Percentiles rank a stretch among this genome's conserved stretches.
Conservation (phyloP, 2,797 vertebrate species). For the Premnoplex brunnescens region DNA sequence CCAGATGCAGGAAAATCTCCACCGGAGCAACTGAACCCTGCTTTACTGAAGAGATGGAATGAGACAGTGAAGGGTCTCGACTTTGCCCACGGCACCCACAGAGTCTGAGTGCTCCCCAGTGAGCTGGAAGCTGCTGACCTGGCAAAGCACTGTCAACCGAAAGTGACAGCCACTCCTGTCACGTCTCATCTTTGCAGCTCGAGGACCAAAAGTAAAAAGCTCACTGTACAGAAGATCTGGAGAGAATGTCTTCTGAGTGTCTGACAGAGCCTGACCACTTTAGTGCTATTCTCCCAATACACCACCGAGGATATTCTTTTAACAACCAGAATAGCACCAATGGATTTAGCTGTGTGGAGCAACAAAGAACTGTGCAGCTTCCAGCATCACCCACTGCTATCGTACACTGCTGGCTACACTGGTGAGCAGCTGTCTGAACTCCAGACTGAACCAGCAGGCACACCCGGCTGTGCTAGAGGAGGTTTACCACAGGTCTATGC, state of each 20-base stretch:
- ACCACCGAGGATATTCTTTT: not conserved
- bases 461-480: not conserved
- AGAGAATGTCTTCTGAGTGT: not conserved
- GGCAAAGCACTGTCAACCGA: slow-evolving; percentile 21
- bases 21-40: not conserved
- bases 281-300: not conserved
- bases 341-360: not conserved
- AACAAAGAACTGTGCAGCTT: not conserved
- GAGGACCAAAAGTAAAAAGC: not conserved
- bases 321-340: not conserved
- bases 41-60: slow-evolving; percentile 12
- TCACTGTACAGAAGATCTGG: not conserved
- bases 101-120: not conserved
- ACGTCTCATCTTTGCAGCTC: slow-evolving; percentile 17
- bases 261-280: not conserved
- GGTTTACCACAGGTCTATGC: not conserved
- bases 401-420: not conserved
- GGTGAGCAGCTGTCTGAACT: not conserved
- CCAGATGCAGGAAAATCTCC: not conserved
- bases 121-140: slow-evolving; percentile 36
- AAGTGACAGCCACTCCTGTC: slow-evolving; percentile 23
- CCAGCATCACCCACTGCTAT: rapidly evolving
- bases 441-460: not conserved
- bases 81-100: not conserved
- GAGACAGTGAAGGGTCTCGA: not conserved